Conservation (phyloP, 2,113 vertebrate species). For the Bufo gargarizans region DNA sequence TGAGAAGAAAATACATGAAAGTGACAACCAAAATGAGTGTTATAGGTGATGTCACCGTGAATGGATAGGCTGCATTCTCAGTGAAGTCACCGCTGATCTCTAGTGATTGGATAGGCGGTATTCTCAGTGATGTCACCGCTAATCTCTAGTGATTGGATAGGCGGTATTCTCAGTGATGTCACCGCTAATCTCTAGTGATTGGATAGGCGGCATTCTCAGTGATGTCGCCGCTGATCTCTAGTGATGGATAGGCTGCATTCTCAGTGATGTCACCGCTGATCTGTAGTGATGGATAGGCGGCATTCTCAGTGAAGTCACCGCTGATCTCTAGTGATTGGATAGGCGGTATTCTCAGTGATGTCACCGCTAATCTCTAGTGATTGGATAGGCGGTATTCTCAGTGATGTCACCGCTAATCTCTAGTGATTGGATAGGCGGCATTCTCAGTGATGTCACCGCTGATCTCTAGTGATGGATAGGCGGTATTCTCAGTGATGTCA, state of each 20-base stretch:
- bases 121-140: not conserved
- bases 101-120: too few species aligned
- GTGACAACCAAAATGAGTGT: too few species aligned
- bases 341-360: not conserved
- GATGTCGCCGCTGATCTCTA: not conserved
- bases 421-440: too few species aligned
- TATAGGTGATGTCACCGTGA: not conserved
- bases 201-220: not conserved
- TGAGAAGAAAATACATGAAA: too few species aligned
- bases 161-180: not conserved
- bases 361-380: too few species aligned
- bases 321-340: not conserved
- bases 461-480: too few species aligned
- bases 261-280: not conserved
- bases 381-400: too few species aligned
- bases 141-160: not conserved
- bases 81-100: too few species aligned
- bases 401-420: too few species aligned
- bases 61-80: not conserved
- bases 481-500: too few species aligned
- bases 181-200: not conserved
- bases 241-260: not conserved
- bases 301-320: not conserved
- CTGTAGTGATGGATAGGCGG: not conserved
- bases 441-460: too few species aligned